These are phyloP conservation scores for Sphaerophoria rueppellii DNA, from an alignment of 2,888 invertebrate species.

Conservation along the genomic window DNA sequence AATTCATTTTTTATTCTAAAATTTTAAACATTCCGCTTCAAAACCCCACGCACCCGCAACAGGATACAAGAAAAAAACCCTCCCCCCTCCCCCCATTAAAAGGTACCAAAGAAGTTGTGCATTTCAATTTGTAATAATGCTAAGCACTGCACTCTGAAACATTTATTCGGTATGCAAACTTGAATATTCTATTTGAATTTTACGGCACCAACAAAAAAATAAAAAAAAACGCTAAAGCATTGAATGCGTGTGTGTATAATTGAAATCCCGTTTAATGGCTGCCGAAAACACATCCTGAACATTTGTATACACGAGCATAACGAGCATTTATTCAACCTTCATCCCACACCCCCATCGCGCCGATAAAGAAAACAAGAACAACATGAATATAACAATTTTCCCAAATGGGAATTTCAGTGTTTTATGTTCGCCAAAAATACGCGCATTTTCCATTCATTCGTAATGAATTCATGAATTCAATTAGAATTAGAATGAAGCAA, in stretches of 20 bases:
- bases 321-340: not conserved
- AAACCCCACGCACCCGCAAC: not conserved
- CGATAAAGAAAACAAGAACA: constrained; percentile 5
- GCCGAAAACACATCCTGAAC: constrained; percentile 29
- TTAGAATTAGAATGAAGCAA: constrained; percentile 67
- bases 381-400: constrained; percentile 54
- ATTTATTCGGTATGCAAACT: constrained; percentile 63
- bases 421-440: constrained; percentile 53
- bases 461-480: constrained; percentile 71
- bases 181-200: constrained; percentile 67
- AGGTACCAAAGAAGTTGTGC: constrained; percentile 1
- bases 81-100: not conserved
- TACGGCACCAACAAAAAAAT: not conserved
- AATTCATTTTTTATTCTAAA: not conserved
- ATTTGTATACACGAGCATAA: constrained; percentile 29
- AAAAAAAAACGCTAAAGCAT: not conserved
- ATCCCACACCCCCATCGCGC: not conserved
- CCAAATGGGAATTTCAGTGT: constrained; percentile 51
- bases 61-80: constrained; percentile 19
- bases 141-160: constrained; percentile 65
- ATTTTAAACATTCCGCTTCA: not conserved
- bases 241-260: constrained; percentile 40
- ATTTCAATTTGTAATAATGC: constrained; percentile 56
- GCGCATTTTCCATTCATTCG: constrained; percentile 54
- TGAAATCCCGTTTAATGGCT: constrained; percentile 62